These are phyloP conservation scores for Conus ventricosus DNA, from an alignment of 1,140 invertebrate species.

Conservation along the genomic window DNA sequence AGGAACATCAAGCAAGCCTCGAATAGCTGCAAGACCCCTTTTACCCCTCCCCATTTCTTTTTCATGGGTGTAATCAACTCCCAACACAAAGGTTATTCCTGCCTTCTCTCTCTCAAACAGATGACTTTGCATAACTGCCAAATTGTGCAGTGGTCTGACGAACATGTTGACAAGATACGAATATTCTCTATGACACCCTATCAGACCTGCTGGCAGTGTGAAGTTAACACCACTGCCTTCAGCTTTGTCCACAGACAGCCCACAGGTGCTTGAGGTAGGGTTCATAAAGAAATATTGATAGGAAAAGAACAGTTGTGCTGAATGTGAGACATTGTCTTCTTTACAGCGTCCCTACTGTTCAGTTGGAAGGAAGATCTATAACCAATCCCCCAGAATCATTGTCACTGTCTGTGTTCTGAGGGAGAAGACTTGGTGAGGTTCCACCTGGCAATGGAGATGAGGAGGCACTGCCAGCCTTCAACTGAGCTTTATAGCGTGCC, in stretches of 20 bases:
- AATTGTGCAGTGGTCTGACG: not conserved
- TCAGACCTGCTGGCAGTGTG: not conserved
- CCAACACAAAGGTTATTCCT: not conserved
- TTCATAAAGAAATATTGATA: not conserved
- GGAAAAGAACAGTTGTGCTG: not conserved
- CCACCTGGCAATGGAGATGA: constrained; percentile 9
- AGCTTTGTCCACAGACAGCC: not conserved
- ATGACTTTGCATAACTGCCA: not conserved
- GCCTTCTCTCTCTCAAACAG: not conserved
- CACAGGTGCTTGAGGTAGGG: constrained; percentile 1
- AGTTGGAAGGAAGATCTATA: constrained; percentile 30
- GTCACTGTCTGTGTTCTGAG: constrained; percentile 17
- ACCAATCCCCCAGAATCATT: constrained; percentile 14
- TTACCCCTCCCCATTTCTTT: not conserved
- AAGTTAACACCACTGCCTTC: not conserved
- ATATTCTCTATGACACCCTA: not conserved
- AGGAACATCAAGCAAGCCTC: not conserved
- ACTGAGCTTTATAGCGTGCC: constrained; percentile 35
- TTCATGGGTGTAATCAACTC: not conserved
- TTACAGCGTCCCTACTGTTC: not conserved
- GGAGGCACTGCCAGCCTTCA: constrained; percentile 11
- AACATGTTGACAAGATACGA: not conserved
- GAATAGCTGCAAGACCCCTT: not conserved
- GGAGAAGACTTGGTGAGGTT: constrained; percentile 2
- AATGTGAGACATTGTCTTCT: not conserved